phyloP scores from a whole-genome alignment of 2,888 invertebrate species.

The Epistrophella euchroma region DNA sequence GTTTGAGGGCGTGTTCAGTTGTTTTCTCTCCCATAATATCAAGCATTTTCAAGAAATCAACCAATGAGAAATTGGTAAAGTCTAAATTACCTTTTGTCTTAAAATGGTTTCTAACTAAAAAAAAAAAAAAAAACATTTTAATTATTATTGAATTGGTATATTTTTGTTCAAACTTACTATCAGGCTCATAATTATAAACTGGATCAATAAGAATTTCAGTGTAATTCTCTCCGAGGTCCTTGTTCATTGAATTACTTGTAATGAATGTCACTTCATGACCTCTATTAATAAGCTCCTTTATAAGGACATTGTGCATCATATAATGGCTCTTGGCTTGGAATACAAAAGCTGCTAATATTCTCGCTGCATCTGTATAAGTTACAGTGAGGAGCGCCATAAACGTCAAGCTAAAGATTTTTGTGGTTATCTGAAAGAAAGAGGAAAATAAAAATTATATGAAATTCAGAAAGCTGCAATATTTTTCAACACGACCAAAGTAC shows the following conservation, averaged over 20 bases:
- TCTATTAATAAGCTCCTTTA: slow-evolving; percentile 82
- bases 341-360: slow-evolving; percentile 84
- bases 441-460: too few species aligned
- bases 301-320: slow-evolving; percentile 83
- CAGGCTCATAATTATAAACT: slow-evolving; percentile 81
- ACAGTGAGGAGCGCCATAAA: slow-evolving; percentile 23
- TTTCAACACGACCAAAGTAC: too few species aligned
- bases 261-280: slow-evolving; percentile 83
- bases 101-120: slow-evolving; percentile 79
- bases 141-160: neutral
- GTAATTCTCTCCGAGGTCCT: slow-evolving; percentile 80
- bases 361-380: slow-evolving; percentile 77
- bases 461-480: too few species aligned
- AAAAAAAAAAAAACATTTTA: slow-evolving; percentile 1
- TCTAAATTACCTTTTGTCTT: slow-evolving; percentile 80
- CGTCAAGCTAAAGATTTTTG: neutral
- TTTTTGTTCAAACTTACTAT: slow-evolving; percentile 76
- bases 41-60: slow-evolving; percentile 80
- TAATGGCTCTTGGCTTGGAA: slow-evolving; percentile 84
- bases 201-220: slow-evolving; percentile 82
- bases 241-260: slow-evolving; percentile 79
- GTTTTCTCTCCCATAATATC: slow-evolving; percentile 80
- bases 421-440: slow-evolving; percentile 12
- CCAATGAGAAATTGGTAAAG: slow-evolving; percentile 79
- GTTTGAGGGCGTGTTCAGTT: slow-evolving; percentile 81